These are phyloP conservation scores for Calliphora vomitoria DNA, from an alignment of 2,888 invertebrate genomes.

Conservation along the genomic window DNA sequence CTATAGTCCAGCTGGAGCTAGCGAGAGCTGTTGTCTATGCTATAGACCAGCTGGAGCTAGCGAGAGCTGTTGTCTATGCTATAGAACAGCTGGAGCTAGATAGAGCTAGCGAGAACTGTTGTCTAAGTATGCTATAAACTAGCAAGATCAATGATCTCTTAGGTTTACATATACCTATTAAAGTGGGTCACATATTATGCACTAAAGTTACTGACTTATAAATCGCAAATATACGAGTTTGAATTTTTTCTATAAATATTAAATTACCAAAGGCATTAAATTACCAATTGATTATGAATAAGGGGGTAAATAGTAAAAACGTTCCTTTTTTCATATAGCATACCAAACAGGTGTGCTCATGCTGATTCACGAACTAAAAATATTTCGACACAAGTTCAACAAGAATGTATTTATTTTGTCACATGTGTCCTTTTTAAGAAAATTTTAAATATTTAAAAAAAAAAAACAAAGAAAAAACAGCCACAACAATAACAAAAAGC, in stretches of 20 bases:
- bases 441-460: slow-evolving; percentile 40
- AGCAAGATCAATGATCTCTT: neutral
- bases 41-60: neutral
- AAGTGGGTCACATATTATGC: too few species aligned
- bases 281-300: too few species aligned
- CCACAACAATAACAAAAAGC: slow-evolving; percentile 1
- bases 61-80: neutral
- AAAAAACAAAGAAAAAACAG: neutral
- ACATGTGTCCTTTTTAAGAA: slow-evolving; percentile 63
- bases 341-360: slow-evolving; percentile 66
- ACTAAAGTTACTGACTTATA: neutral
- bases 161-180: neutral
- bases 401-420: slow-evolving; percentile 51
- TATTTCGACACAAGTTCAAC: slow-evolving; percentile 45
- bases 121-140: too few species aligned
- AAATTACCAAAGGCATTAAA: neutral
- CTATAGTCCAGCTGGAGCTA: neutral
- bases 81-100: neutral
- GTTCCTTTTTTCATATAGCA: slow-evolving; percentile 28
- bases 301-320: neutral
- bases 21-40: neutral
- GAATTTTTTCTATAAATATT: slow-evolving; percentile 4
- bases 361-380: slow-evolving; percentile 41
- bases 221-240: neutral
- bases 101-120: neutral